phyloP scores from a whole-genome alignment of 2,797 vertebrate species.

The Chelidonichthys spinosus region DNA sequence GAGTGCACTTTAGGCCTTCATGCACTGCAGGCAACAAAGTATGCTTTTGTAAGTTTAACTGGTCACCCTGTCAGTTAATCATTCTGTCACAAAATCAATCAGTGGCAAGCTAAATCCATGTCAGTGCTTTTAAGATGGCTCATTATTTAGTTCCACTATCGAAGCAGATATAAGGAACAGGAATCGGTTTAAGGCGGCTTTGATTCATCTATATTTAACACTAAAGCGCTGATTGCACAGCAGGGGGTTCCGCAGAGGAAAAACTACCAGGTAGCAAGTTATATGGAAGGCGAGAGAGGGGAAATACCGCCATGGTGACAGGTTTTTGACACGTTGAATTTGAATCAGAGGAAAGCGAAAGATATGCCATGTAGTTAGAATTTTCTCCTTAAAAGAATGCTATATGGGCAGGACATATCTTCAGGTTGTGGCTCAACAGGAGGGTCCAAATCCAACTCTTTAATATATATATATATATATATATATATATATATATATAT shows the following conservation, averaged over 20 bases:
- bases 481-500: too few species aligned
- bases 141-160: constrained; percentile 45
- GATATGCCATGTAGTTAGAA: neutral
- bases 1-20: constrained; percentile 54
- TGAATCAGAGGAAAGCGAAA: constrained; percentile 15
- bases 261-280: constrained; percentile 4
- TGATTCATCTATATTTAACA: constrained; percentile 28
- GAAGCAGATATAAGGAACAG: constrained; percentile 10
- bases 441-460: neutral
- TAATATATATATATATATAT: too few species aligned
- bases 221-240: constrained; percentile 21
- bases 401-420: neutral
- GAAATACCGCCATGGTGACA: constrained; percentile 11
- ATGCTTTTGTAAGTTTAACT: constrained; percentile 55
- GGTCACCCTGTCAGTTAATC: constrained; percentile 55
- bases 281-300: constrained; percentile 20
- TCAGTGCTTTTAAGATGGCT: constrained; percentile 51
- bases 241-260: neutral
- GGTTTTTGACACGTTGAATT: constrained; percentile 20
- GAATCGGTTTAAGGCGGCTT: constrained; percentile 5
- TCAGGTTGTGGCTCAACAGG: constrained; percentile 9
- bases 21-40: constrained; percentile 51
- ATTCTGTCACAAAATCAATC: constrained; percentile 55
- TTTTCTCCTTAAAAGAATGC: constrained; percentile 2
- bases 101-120: constrained; percentile 46